Evolutionary conservation across 2,797 vertebrate genomes (phyloP).

Genomic region (Lepus townsendii): DNA sequence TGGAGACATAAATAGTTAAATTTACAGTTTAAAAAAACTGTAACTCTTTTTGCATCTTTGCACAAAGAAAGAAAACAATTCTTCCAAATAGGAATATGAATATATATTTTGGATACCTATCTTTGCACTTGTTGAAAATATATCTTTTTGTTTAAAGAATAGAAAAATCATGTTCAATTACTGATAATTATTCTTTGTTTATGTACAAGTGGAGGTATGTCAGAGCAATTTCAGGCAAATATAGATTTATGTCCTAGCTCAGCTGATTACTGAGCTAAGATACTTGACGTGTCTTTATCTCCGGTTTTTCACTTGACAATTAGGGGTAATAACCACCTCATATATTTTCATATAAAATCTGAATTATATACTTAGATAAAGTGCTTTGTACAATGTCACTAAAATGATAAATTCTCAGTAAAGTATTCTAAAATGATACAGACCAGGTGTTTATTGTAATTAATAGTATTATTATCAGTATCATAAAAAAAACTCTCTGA

Average conservation of each 20-base stretch:
- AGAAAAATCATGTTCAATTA: neutral
- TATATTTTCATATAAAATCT: neutral
- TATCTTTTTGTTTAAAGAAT: neutral
- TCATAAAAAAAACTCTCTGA: neutral
- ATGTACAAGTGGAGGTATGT: neutral
- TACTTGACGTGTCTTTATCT: neutral
- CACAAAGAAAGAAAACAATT: neutral
- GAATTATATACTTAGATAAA: neutral
- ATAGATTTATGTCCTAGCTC: neutral
- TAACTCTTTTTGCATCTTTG: neutral
- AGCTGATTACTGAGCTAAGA: neutral
- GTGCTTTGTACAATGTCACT: neutral
- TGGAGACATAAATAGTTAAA: neutral
- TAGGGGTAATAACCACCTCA: neutral
- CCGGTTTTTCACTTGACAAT: neutral
- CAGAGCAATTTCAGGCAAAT: neutral
- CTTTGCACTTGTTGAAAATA: neutral
- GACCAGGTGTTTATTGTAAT: neutral
- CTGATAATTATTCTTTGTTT: neutral
- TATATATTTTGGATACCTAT: neutral
- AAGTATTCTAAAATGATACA: neutral
- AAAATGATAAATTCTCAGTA: neutral
- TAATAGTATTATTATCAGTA: neutral
- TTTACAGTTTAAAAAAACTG: neutral
- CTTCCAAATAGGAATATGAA: neutral